Evolutionary conservation across 1,140 invertebrate genomes (phyloP), one percentile per base, ranked within the genome.

Genomic region (Zophobas morio): DNA sequence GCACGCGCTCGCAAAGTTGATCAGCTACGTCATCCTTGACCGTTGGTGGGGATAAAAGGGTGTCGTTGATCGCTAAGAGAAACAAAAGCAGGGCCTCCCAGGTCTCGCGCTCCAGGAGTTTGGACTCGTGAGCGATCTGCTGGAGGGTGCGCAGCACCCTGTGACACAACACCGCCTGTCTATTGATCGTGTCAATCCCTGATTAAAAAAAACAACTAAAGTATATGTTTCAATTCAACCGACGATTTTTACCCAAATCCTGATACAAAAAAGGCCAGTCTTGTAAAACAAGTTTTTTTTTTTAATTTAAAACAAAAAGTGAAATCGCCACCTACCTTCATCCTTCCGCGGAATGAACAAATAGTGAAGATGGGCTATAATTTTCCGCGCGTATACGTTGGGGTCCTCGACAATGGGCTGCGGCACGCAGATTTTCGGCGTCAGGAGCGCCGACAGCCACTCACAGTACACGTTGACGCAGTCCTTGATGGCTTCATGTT

Each of bases 381-480:
- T 99, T 86, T 94, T 95, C 78, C 95, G 90, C 0, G 96, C 94
- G 88, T 98, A 99, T 74, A 94, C 90, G 85, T 98, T 97, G 0
- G 98, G 95, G 85, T 98, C 95, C 66, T 96, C 94, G 46, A 92
- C 88, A 6, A 99, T 92, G 1, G 95, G 96, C 82, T 91, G 91
- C 0, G 97, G 97, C 32, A 98, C 94, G 81, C 93, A 92, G 80
- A 94, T 89, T 82, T 95, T 95, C 1, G 96, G 94, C 0, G 95
- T 93, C 81, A 97, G 91, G 63, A 98, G 88, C 0, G 96, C 94
- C 0, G 94, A 94, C 36, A 99, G 87, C 98, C 98, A 99, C 84
- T 99, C 97, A 87, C 96, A 99, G 85, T 99, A 99, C 34, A 99
- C 94, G 87, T 96, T 96, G 4, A 99, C 97, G 87, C 97, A 99